Conservation (phyloP, 2,113 vertebrate genomes). For the Leptocoma aspasia region DNA sequence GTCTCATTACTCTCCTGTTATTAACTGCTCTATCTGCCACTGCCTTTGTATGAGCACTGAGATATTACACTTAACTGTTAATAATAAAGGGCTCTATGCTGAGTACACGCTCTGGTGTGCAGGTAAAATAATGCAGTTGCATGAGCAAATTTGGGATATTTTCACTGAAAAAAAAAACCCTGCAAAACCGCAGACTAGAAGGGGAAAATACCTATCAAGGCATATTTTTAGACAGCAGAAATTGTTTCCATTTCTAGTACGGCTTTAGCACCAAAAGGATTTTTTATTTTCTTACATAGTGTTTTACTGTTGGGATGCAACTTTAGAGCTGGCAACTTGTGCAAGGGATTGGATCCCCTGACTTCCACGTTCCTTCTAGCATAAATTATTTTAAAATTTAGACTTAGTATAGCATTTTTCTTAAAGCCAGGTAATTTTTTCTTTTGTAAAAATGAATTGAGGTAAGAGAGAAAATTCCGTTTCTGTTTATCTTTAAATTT, state of each 20-base stretch:
- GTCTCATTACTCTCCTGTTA: constrained; percentile 55
- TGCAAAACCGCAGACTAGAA: not conserved
- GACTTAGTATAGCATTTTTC: not conserved
- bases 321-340: not conserved
- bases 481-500: constrained; percentile 13
- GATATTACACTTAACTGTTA: constrained; percentile 20
- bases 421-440: not conserved
- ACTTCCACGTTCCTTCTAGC: not conserved
- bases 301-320: not conserved
- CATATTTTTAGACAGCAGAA: not conserved
- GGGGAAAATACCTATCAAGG: not conserved
- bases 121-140: not conserved
- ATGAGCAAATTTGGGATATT: not conserved
- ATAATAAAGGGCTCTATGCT: not conserved
- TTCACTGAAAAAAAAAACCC: not conserved
- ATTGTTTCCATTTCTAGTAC: not conserved
- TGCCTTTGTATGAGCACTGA: constrained; percentile 8
- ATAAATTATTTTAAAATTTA: not conserved
- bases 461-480: not conserved
- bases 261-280: not conserved
- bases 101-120: not conserved
- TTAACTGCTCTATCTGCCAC: constrained; percentile 44
- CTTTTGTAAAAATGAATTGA: not conserved
- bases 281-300: not conserved
- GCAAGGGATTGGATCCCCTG: not conserved